Evolutionary conservation across 2,888 invertebrate genomes (phyloP).

Genomic region (Gryllus longicercus): DNA sequence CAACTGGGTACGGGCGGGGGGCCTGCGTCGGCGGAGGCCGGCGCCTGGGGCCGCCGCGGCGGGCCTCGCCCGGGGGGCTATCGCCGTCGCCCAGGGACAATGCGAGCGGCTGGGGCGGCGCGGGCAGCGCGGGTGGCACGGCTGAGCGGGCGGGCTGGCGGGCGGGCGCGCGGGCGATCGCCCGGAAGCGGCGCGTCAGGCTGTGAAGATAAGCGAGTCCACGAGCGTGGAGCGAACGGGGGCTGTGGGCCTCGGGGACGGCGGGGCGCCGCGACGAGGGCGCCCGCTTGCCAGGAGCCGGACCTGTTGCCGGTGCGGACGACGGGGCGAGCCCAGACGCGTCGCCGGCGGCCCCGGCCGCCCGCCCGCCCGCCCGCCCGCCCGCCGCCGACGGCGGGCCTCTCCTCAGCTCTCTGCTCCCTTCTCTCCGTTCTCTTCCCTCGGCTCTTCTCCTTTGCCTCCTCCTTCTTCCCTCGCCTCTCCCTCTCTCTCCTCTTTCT

Average conservation of each 20-base stretch:
- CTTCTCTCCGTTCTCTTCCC: neutral
- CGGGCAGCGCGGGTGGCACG: neutral
- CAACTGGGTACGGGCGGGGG: neutral
- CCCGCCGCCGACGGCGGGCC: constrained; percentile 11
- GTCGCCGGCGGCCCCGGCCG: constrained; percentile 17
- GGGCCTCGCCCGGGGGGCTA: neutral
- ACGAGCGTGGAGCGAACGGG: neutral
- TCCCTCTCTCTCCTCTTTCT: neutral
- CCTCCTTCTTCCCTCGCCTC: neutral
- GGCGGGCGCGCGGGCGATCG: neutral
- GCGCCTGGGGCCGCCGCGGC: neutral
- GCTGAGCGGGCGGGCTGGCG: neutral
- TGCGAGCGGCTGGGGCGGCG: neutral
- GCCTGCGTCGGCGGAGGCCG: neutral
- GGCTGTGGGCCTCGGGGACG: neutral
- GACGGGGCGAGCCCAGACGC: constrained; percentile 1
- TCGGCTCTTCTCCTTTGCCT: neutral
- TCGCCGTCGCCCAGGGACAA: constrained; percentile 17
- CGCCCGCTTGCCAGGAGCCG: constrained; percentile 17
- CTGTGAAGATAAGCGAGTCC: neutral
- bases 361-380: constrained; percentile 17
- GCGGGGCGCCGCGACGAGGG: neutral
- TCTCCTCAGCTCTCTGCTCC: neutral
- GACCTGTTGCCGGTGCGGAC: constrained; percentile 17
- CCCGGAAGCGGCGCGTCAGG: neutral